Percentiles rank a stretch among this genome's conserved stretches.
These are phyloP conservation scores for Tyrannus savana DNA, from an alignment of 2,113 vertebrate genomes.

Conservation along the genomic window DNA sequence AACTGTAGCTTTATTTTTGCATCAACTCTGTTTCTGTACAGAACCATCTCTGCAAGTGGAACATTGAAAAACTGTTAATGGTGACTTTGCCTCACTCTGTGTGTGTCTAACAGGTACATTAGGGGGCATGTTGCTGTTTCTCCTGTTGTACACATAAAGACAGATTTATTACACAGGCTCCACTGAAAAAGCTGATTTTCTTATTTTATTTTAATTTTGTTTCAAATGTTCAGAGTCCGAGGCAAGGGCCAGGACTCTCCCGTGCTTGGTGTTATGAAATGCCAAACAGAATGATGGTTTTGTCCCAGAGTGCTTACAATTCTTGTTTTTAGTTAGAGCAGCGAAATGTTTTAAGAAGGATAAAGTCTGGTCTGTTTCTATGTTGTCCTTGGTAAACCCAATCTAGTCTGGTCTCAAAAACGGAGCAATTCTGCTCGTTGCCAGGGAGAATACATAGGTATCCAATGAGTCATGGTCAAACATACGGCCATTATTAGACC, in stretches of 20 bases:
- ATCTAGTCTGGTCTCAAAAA: conserved; percentile 68
- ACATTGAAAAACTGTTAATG: background rate
- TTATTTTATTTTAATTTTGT: background rate
- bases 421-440: conserved; percentile 62
- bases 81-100: background rate
- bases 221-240: background rate
- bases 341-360: conserved; percentile 28
- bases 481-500: conserved; percentile 68
- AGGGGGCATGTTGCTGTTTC: background rate
- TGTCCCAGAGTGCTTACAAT: conserved; percentile 25
- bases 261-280: conserved; percentile 3
- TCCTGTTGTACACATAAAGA: background rate
- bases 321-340: conserved; percentile 18
- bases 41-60: background rate
- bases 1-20: conserved; percentile 25
- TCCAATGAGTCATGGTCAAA: conserved; percentile 72
- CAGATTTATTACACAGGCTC: background rate
- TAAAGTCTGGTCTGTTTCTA: conserved; percentile 61
- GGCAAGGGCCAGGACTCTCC: background rate
- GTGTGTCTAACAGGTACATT: background rate
- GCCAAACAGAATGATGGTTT: conserved; percentile 46
- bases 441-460: conserved; percentile 71
- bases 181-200: background rate
- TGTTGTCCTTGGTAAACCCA: conserved; percentile 68
- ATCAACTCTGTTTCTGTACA: background rate